Conservation (phyloP, 2,113 vertebrate genomes). For the Mohoua ochrocephala region DNA sequence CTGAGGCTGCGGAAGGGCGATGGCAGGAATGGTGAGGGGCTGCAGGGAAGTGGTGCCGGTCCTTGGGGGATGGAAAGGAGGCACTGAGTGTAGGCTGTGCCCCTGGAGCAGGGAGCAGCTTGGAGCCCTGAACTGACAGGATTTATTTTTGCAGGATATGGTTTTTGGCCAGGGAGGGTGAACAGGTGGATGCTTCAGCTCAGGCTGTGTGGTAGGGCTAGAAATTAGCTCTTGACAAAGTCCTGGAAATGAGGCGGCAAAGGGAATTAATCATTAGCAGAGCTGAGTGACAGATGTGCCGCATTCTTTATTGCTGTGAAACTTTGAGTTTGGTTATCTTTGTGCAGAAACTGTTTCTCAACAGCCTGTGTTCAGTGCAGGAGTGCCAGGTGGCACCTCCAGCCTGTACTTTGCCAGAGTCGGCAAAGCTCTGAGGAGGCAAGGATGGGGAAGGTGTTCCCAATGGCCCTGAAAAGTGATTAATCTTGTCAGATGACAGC, state of each 20-base stretch:
- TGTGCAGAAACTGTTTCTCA: neutral
- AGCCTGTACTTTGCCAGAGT: neutral
- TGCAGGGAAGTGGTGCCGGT: neutral
- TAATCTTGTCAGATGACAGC: conserved; percentile 3
- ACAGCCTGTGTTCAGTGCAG: neutral
- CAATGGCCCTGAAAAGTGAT: neutral
- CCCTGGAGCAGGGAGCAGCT: neutral
- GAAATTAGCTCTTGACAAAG: neutral
- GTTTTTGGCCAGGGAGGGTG: neutral
- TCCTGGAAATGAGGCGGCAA: neutral
- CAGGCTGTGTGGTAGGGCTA: neutral
- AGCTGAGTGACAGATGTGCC: neutral
- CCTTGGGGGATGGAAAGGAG: neutral
- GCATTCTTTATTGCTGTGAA: neutral
- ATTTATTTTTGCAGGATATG: neutral
- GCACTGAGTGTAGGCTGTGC: neutral
- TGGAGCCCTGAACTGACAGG: neutral
- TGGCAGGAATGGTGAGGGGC: neutral
- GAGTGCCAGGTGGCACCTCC: conserved; percentile 9
- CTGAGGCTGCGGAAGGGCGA: rapidly evolving
- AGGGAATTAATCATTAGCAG: conserved; percentile 7
- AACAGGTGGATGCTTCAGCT: neutral
- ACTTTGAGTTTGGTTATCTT: neutral
- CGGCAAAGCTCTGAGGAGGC: neutral
- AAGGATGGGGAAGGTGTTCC: neutral